Evolutionary conservation across 2,113 vertebrate species (phyloP), one percentile per base, ranked within the genome.

Genomic region (Gavialis gangeticus): DNA sequence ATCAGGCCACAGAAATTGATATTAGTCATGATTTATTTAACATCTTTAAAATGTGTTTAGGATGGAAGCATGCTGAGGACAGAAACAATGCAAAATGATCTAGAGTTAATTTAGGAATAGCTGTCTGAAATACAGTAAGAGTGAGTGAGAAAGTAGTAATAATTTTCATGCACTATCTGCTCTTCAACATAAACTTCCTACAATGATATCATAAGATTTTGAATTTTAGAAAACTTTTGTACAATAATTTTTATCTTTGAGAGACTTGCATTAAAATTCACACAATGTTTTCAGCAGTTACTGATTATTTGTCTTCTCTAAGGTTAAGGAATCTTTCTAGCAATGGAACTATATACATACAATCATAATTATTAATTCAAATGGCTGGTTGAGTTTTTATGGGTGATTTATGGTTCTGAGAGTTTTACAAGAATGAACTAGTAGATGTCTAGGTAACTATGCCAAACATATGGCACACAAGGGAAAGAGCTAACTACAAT

Each of bases 341-440:
- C 75, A 92, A 86, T 83, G n/a, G 69, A 95, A 82, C 92, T 46
- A 93, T 95, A 96, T 88, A 82, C 73, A 92, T 57, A 62, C 95
- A 95, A 91, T 93, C 89, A 87, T 88, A 93, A 82, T 90, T 91
- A 95, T 92, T 94, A 96, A 96, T 97, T 95, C 55, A 94, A 24
- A 28, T 92, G 84, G 91, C 37, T 92, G 16, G 54, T 55, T 77
- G 89, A 87, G 60, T 96, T 96, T 95, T 91, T 56, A 79, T 92
- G 75, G 90, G 92, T 87, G 87, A 88, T 85, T 97, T 96, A 88
- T 18, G n/a, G 16, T 87, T 55, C 57, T 64, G 89, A 91, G 64
- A 60, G 28, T 91, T 97, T 95, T 97, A 92, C 78, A 92, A 59
- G 69, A 83, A 19, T 88, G 15, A 22, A 37, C 82, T 87, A 69